A percentile compares a stretch with the other conserved stretches of the same genome.
These are phyloP conservation scores for Eupithecia abbreviata DNA, from an alignment of 2,888 invertebrate species.

Conservation along the genomic window DNA sequence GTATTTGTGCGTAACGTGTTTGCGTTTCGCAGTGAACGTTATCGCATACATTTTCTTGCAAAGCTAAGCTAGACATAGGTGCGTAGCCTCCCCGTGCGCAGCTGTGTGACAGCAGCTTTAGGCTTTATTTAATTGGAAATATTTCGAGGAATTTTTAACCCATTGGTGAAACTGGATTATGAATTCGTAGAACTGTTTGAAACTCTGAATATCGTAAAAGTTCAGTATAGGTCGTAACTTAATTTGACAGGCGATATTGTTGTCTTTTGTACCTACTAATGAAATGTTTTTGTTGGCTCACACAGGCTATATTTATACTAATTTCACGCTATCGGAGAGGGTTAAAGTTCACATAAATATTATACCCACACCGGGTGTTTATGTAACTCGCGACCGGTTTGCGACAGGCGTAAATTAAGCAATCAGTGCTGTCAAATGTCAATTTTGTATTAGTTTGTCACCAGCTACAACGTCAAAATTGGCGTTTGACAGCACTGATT, in stretches of 20 bases:
- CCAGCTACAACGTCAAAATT: no score
- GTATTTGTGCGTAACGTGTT: no score
- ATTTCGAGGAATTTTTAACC: conserved; percentile 30
- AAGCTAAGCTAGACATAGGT: no score
- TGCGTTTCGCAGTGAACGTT: no score
- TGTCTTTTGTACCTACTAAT: conserved; percentile 19
- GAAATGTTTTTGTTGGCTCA: conserved; percentile 22
- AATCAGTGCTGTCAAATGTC: no score
- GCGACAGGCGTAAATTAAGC: no score
- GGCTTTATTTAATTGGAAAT: conserved; percentile 28
- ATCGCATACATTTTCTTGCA: no score
- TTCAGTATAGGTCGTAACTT: conserved; percentile 15
- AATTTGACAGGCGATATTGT: conserved; percentile 28
- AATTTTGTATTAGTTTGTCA: no score
- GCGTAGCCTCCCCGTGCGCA: no score
- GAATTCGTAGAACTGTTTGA: conserved; percentile 19
- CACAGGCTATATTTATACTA: background rate
- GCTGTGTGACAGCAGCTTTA: background rate
- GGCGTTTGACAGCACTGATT: no score
- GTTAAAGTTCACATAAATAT: background rate
- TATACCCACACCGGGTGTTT: background rate
- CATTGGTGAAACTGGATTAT: conserved; percentile 16
- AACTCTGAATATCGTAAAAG: conserved; percentile 17
- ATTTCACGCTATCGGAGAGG: background rate
- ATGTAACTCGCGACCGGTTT: no score